Conservation (phyloP, 64 coral and sea anemone genomes). For the Anthopleura sola region DNA sequence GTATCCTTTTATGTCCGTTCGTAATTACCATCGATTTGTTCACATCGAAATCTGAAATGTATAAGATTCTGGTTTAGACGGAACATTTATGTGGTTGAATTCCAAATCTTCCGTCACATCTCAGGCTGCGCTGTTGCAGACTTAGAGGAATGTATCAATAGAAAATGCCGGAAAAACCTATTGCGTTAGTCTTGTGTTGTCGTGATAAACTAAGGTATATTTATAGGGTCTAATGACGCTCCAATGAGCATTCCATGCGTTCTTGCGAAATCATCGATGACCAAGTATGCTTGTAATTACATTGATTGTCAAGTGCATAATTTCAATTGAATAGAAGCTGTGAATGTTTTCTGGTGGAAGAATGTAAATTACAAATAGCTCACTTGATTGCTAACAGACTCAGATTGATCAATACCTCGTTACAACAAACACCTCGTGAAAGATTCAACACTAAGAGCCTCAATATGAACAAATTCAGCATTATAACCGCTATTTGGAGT, state of each 20-base stretch:
- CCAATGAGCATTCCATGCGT: background rate
- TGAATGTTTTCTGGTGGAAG: background rate
- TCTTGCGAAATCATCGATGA: slow-evolving; percentile 2
- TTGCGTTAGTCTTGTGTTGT: slow-evolving; percentile 3
- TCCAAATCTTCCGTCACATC: background rate
- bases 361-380: background rate
- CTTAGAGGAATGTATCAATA: background rate
- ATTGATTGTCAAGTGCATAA: background rate
- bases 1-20: background rate
- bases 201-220: background rate
- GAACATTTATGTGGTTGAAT: background rate
- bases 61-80: too few relatives aligned
- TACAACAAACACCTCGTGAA: background rate
- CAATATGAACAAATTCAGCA: background rate
- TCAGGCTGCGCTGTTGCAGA: background rate
- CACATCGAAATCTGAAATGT: too few relatives aligned
- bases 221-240: background rate
- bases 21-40: background rate
- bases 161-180: slow-evolving; percentile 8
- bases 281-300: slow-evolving; percentile 12
- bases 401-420: background rate
- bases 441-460: background rate
- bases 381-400: background rate
- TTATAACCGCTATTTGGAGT: background rate
- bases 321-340: background rate